phyloP scores from a whole-genome alignment of 2,113 vertebrate species.

The Hepsetus odoe region DNA sequence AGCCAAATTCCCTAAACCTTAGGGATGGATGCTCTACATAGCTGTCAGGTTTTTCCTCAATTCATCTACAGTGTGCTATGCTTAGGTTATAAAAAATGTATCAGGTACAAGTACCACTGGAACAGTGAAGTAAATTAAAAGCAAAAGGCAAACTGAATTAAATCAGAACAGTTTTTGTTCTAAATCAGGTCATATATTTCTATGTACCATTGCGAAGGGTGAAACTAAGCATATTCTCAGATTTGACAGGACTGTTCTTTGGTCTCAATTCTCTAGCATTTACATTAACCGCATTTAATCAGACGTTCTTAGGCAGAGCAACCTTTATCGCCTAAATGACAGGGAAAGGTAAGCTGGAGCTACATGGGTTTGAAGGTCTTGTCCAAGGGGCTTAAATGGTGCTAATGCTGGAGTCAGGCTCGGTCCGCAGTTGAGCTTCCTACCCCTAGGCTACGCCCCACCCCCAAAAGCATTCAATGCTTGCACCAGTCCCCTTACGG shows the following conservation, averaged over 20 bases:
- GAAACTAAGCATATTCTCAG: neutral
- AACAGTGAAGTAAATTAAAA: neutral
- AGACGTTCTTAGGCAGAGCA: too few relatives aligned
- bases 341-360: too few relatives aligned
- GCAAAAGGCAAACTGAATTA: neutral
- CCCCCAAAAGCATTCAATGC: too few relatives aligned
- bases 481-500: too few relatives aligned
- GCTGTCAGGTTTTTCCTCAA: slow-evolving; percentile 4
- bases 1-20: neutral
- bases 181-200: neutral
- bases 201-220: neutral
- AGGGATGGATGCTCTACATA: neutral
- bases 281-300: too few relatives aligned
- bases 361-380: too few relatives aligned
- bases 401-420: too few relatives aligned
- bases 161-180: neutral
- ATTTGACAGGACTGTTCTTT: neutral
- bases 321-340: too few relatives aligned
- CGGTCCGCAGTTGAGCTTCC: too few relatives aligned
- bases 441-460: too few relatives aligned
- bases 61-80: neutral
- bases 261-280: too few relatives aligned
- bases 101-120: neutral
- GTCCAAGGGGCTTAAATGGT: too few relatives aligned
- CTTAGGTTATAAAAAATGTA: neutral